Conservation (phyloP, 2,797 vertebrate species). For the Pelobates cultripes region DNA sequence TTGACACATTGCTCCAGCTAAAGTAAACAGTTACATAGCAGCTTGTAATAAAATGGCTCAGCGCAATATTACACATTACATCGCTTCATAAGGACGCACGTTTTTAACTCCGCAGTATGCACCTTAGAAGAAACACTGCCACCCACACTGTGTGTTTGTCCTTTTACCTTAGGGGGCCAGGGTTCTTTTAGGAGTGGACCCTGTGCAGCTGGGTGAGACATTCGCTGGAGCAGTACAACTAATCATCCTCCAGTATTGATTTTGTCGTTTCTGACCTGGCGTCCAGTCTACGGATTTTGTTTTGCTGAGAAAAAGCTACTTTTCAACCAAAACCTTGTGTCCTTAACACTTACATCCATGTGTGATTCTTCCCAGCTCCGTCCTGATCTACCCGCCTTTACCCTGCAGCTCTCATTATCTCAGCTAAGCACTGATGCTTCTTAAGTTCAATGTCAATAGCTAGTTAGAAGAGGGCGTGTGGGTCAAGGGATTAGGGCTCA, state of each 20-base stretch:
- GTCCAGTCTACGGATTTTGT: constrained; percentile 37
- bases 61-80: too few relatives aligned
- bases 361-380: constrained; percentile 50
- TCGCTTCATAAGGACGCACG: too few relatives aligned
- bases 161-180: background rate
- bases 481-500: constrained; percentile 76
- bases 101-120: background rate
- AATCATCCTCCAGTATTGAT: constrained; percentile 36
- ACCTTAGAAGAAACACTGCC: background rate
- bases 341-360: constrained; percentile 24
- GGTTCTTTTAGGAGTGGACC: constrained; percentile 4
- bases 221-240: constrained; percentile 23
- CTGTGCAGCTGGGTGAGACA: background rate
- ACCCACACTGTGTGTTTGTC: background rate
- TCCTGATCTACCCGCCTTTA: constrained; percentile 52
- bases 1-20: too few relatives aligned
- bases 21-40: too few relatives aligned
- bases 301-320: constrained; percentile 30
- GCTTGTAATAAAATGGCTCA: too few relatives aligned
- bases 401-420: constrained; percentile 72
- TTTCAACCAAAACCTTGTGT: constrained; percentile 38
- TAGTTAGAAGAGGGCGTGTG: constrained; percentile 71
- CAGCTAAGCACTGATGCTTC: constrained; percentile 64
- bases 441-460: constrained; percentile 79
- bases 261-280: constrained; percentile 39